Evolutionary conservation across 2,888 invertebrate genomes (phyloP).

Genomic region (Notodonta ziczac): DNA sequence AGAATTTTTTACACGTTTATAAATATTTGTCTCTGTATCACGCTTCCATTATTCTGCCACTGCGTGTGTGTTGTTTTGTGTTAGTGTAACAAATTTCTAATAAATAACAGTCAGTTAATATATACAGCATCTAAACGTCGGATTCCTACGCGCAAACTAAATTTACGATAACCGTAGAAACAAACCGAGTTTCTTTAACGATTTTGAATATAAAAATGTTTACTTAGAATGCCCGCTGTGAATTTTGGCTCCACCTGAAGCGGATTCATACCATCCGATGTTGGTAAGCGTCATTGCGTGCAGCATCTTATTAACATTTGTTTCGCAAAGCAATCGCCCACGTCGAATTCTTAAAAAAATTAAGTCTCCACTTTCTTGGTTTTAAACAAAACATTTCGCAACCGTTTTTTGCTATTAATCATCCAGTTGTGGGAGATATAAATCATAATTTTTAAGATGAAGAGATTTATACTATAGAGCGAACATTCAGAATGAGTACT

Average conservation of each 20-base stretch:
- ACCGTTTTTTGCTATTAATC: constrained; percentile 1
- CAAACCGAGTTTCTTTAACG: constrained; percentile 17
- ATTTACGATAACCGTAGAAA: constrained; percentile 27
- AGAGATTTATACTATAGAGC: constrained; percentile 14
- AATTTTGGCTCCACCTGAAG: constrained; percentile 10
- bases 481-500: constrained; percentile 12
- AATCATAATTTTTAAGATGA: constrained; percentile 12
- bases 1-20: constrained; percentile 15
- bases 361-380: neutral
- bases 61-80: constrained; percentile 24
- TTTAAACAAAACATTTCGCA: neutral
- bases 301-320: constrained; percentile 24
- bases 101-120: constrained; percentile 12
- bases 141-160: constrained; percentile 16
- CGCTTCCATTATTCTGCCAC: constrained; percentile 22
- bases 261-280: constrained; percentile 18
- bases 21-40: constrained; percentile 28
- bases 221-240: constrained; percentile 24
- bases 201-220: constrained; percentile 25
- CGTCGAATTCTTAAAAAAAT: constrained; percentile 22
- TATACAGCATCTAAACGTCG: constrained; percentile 23
- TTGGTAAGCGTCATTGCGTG: constrained; percentile 23
- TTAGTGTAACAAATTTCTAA: constrained; percentile 19
- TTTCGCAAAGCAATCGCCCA: constrained; percentile 25
- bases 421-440: constrained; percentile 11